Base-by-base conservation (phyloP, 1,140 invertebrate genomes). In the Drosophila cardini region DNA sequence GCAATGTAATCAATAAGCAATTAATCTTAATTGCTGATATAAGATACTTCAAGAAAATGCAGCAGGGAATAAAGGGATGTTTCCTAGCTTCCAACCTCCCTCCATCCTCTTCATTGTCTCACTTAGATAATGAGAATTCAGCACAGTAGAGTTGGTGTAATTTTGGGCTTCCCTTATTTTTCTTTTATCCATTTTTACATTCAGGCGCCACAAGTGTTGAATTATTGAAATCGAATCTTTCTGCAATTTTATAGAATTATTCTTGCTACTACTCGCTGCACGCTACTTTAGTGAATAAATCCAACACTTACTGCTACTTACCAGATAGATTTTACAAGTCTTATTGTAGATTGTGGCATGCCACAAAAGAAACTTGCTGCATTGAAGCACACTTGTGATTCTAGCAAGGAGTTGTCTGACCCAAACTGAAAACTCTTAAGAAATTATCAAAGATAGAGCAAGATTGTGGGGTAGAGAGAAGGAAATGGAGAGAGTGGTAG, bases 391-490 rank as follows among this genome's bases (percentile, higher is more conserved):
- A 42, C 64, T 56, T 55, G 11, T 45, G 50, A 62, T 61, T 42
- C 40, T 56, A 40, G 30, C 34, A 45, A n/a, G 46, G 16, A n/a
- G 42, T 50, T 38, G 46, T 52, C 26, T 50, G 46, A 8, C 21
- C 11, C 9, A 48, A 32, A 56, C 64, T 74, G 40, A 30, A 60
- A 76, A 77, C 72, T 73, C 76, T 63, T 72, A 74, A 83, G 83
- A 83, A 89, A 87, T 89, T 87, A 80, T 87, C 76, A 83, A 89
- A 83, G 89, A 86, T 83, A 72, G 78, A 16, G 40, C 32, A 16
- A 26, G 40, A 30, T 15, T 26, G 21, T 26, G 2, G 1, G 21
- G 21, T 26, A 0, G 0, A 5, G 2, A 26, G 21, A 26, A 4
- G 5, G 21, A 26, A 26, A 26, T 3, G 21, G 2, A 26, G 21